Percentiles rank a stretch among this genome's conserved stretches.
These are phyloP conservation scores for Xiphophorus hellerii DNA, from an alignment of 2,113 vertebrate species.

Conservation along the genomic window DNA sequence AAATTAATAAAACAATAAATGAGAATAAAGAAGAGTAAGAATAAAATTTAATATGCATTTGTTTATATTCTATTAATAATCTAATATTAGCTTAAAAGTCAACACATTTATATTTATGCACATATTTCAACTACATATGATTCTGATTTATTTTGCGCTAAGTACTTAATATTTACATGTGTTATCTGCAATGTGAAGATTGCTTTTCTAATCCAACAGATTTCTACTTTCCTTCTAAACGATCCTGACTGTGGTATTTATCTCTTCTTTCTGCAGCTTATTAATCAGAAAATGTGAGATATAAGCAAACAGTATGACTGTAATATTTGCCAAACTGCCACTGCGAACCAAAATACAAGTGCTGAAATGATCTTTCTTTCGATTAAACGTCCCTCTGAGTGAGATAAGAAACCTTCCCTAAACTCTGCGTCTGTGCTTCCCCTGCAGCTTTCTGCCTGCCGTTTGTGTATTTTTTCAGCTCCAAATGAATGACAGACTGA, in stretches of 20 bases:
- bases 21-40: too few species aligned
- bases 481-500: conserved; percentile 40
- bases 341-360: conserved; percentile 20
- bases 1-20: too few species aligned
- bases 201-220: too few species aligned
- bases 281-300: background rate
- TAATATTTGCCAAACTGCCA: conserved; percentile 26
- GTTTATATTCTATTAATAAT: too few species aligned
- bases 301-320: conserved; percentile 19
- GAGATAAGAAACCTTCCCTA: conserved; percentile 39
- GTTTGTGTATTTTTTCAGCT: conserved; percentile 21
- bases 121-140: too few species aligned
- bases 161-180: too few species aligned
- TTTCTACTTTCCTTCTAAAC: too few species aligned
- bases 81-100: too few species aligned
- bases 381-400: conserved; percentile 35
- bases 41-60: too few species aligned
- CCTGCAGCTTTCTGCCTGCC: conserved; percentile 27
- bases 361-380: conserved; percentile 21
- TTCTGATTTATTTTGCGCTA: too few species aligned
- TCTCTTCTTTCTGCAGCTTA: conserved; percentile 16
- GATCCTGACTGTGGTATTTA: background rate
- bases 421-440: conserved; percentile 34
- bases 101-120: too few species aligned
- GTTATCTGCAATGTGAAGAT: too few species aligned